Percentiles rank a stretch among this genome's conserved stretches.
Evolutionary conservation across 2,888 invertebrate genomes (phyloP).

Genomic region (Horisme vitalbata): DNA sequence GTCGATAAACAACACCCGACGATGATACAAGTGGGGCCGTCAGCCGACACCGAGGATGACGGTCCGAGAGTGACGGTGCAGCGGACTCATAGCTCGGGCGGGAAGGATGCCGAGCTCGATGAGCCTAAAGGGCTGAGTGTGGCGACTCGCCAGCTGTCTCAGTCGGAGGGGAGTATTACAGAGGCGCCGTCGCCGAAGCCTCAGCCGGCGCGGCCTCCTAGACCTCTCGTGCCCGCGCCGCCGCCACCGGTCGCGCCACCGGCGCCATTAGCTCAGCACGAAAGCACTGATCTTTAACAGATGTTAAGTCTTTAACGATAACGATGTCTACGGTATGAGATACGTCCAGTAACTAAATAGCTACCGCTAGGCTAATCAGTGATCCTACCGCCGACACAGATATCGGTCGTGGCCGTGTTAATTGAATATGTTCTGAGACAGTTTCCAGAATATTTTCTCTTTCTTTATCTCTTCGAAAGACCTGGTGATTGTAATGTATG

Average conservation of each 20-base stretch:
- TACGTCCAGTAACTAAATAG: too few relatives aligned
- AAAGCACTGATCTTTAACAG: slow-evolving; percentile 45
- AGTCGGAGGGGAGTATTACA: slow-evolving; percentile 85
- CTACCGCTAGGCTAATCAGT: too few relatives aligned
- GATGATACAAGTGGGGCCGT: slow-evolving; percentile 81
- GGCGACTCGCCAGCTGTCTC: slow-evolving; percentile 75
- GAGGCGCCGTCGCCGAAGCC: slow-evolving; percentile 72
- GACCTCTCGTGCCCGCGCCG: slow-evolving; percentile 59
- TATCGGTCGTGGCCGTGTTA: too few relatives aligned
- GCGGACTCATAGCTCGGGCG: slow-evolving; percentile 74
- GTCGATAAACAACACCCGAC: slow-evolving; percentile 90
- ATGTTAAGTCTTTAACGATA: too few relatives aligned
- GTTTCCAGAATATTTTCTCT: too few relatives aligned
- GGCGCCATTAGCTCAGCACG: slow-evolving; percentile 44
- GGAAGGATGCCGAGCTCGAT: slow-evolving; percentile 70
- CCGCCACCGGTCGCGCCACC: slow-evolving; percentile 51
- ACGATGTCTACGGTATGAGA: too few relatives aligned
- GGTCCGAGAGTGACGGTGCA: slow-evolving; percentile 63
- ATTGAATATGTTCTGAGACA: too few relatives aligned
- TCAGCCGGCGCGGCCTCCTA: slow-evolving; percentile 58
- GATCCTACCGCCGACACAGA: too few relatives aligned
- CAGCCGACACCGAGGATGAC: slow-evolving; percentile 37
- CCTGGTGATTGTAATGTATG: too few relatives aligned
- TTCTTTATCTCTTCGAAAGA: too few relatives aligned
- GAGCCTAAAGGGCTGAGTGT: slow-evolving; percentile 60